Base-by-base conservation (phyloP, 2,113 vertebrate species). In the Phainopepla nitens region DNA sequence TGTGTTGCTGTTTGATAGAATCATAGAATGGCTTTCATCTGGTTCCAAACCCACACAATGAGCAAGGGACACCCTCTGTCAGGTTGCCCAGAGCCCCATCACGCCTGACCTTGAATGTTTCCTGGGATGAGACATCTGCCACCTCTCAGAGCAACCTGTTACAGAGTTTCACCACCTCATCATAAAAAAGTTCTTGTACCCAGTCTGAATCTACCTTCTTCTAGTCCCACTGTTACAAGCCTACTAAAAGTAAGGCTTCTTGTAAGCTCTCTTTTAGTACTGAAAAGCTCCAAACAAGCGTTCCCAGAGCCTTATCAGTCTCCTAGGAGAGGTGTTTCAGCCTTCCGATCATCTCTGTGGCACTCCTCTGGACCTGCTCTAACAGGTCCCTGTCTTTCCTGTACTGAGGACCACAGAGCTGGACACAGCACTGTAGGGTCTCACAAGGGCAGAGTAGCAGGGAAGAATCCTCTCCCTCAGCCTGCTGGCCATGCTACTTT, bases 331-430 rank as follows among this genome's bases (percentile, higher is more conserved):
- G 10, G 4, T 33, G 3, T 9, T 90, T 42, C 62, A 71, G 0
- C 62, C 35, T 13, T 62, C 39, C 35, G 28, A 61, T 35, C 14
- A 16, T 45, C 8, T 77, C 60, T 13, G 13, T 58, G 49, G 2
- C 21, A 12, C 45, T n/a, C 8, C 4, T 4, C 19, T 77, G 36
- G 36, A 50, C 33, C 33, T 0, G 0, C 22, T 85, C 36, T 21
- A 35, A 49, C 19, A 69, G 6, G 3, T 45, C 35, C 33, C 5
- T 31, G 12, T 51, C 35, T 31, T 31, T 44, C 33, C 8, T 42
- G 14, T 31, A 1, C 15, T 22, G 17, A 15, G 15, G 27, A 5
- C 15, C 6, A 8, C 65, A 60, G 17, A 89, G 7, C 23, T 42
- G 61, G 20, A 39, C 0, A 1, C 29, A 60, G 22, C 1, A 31